Base-by-base conservation (phyloP, 2,797 vertebrate species). In the Gallinago stenura region DNA sequence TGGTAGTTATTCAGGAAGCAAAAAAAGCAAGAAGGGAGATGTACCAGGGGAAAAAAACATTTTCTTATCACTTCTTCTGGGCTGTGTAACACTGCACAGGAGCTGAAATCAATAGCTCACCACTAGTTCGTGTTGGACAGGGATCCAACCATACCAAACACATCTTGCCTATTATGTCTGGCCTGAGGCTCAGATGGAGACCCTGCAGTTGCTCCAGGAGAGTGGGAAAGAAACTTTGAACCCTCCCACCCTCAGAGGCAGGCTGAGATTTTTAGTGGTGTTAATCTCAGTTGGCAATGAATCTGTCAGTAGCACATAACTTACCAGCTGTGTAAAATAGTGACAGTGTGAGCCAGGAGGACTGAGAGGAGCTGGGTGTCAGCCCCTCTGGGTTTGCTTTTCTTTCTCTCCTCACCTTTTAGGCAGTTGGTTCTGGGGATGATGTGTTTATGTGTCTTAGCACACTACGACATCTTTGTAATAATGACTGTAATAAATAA, bases 401-500 rank as follows among this genome's bases (percentile, higher is more conserved):
- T 37, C 33, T 58, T 37, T 37, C 33, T 50, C 25, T 53, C 15
- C 31, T 68, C 46, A 8, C 2, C 15, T 61, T 69, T 61, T 6
- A 13, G 31, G 12, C 12, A 18, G 7, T 19, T 60, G 30, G 2
- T 45, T 72, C 41, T 70, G 13, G 50, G 26, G 31, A 19, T 0
- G 3, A 18, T 3, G 10, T 9, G 12, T 12, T 51, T 35, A 0
- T 0, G 1, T 3, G 26, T 46, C 21, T 51, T 13, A 51, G 14
- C 21, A 8, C 25, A 22, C 16, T 14, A 4, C 7, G 28, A 46
- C 33, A n/a, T 3, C 33, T 56, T 41, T 33, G 18, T 37, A 35
- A 33, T 12, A 30, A 56, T 7, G 22, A 16, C 14, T 65, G 21
- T 24, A 22, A 28, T 12, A 58, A 73, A 54, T 5, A 61, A 15